phyloP scores from a whole-genome alignment of 2,113 vertebrate genomes.

The Dipodomys merriami region DNA sequence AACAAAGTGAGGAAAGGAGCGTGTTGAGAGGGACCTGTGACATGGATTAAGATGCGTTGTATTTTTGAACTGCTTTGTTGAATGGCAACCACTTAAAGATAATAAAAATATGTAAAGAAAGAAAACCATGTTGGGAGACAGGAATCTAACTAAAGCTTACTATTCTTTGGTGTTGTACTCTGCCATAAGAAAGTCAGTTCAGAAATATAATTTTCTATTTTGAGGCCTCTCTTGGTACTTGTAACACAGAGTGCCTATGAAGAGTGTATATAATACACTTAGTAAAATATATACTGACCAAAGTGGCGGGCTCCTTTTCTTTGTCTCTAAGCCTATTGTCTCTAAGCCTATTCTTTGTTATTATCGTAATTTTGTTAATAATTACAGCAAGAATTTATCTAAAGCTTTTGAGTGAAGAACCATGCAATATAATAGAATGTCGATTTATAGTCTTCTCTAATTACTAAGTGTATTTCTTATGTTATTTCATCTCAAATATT shows the following conservation, averaged over 20 bases:
- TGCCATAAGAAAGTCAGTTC: neutral
- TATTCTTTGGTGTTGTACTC: neutral
- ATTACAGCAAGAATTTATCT: neutral
- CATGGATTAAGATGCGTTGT: no score
- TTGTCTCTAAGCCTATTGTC: neutral
- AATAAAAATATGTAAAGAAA: no score
- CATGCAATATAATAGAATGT: neutral
- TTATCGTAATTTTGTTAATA: neutral
- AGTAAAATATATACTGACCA: neutral
- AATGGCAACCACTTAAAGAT: no score
- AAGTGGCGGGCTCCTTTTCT: neutral
- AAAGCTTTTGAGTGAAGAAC: neutral
- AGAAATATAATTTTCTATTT: neutral
- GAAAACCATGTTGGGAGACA: neutral
- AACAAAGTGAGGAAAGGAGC: no score
- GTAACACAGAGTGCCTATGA: neutral
- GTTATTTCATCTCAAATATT: neutral
- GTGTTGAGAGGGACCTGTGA: no score
- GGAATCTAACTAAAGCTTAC: neutral
- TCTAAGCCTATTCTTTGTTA: neutral
- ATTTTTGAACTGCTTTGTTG: no score
- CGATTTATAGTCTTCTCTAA: constrained; percentile 12
- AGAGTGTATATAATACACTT: neutral
- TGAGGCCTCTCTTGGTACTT: neutral
- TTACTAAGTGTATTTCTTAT: neutral